These are phyloP conservation scores for Drosophila pseudotalamancana DNA, from an alignment of 2,888 invertebrate genomes.

Conservation along the genomic window DNA sequence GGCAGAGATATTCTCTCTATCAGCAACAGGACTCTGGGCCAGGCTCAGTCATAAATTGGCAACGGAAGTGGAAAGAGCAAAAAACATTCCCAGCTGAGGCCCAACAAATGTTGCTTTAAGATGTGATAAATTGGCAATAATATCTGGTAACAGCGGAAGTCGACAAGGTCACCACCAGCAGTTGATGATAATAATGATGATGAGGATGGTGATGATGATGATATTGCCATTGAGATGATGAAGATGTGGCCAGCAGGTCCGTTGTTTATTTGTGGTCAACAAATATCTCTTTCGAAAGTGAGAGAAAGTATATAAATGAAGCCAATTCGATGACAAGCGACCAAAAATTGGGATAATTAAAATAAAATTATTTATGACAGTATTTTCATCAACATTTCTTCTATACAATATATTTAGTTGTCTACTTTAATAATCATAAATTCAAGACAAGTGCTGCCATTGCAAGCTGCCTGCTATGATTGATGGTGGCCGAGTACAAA, in stretches of 20 bases:
- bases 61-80: constrained; percentile 57
- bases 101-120: constrained; percentile 37
- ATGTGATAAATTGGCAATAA: constrained; percentile 71
- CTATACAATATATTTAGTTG: too few relatives aligned
- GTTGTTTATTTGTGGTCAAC: constrained; percentile 41
- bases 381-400: constrained; percentile 18
- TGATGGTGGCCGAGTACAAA: constrained; percentile 51
- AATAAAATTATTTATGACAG: constrained; percentile 64
- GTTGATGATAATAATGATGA: constrained; percentile 18
- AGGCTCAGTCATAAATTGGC: constrained; percentile 58
- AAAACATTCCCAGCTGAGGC: constrained; percentile 33
- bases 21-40: constrained; percentile 5
- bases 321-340: constrained; percentile 47
- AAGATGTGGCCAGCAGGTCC: constrained; percentile 24
- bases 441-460: constrained; percentile 30
- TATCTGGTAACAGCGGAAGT: constrained; percentile 65
- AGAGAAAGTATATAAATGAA: constrained; percentile 31
- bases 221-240: constrained; percentile 17
- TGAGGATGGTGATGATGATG: constrained; percentile 18
- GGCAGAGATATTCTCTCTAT: constrained; percentile 11
- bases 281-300: constrained; percentile 20
- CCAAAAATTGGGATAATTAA: constrained; percentile 68
- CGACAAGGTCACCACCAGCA: constrained; percentile 58
- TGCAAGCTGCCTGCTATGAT: constrained; percentile 54
- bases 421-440: constrained; percentile 59